Base-by-base conservation (phyloP, 2,113 vertebrate genomes). In the Proteles cristata region DNA sequence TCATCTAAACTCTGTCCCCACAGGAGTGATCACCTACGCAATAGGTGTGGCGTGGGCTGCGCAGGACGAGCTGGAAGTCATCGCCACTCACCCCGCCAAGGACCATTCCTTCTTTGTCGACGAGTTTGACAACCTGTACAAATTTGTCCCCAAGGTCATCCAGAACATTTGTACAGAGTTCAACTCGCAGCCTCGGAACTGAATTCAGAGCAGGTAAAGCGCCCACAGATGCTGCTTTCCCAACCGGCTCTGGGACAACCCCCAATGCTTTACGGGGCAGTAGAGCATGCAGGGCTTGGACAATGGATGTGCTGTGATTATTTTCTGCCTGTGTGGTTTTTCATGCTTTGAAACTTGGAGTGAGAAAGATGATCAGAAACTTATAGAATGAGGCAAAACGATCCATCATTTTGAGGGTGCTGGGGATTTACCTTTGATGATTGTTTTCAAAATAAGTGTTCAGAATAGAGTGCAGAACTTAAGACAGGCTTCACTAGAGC, bases 41-140 rank as follows among this genome's bases (percentile, higher is more conserved):
- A 55, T 99, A 0, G 99, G 99, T 55, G 98, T 99, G 8, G 99
- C 99, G 3, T 99, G 99, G 99, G 99, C 99, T 1, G 99, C 99
- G 28, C 99, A 99, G 97, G 99, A 99, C 1, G 99, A 99, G 97
- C 99, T 99, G 96, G 99, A 99, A 97, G 98, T 99, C 98, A 99
- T 99, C 1, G 99, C 99, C 97, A 99, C 99, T 0, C 99, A 99
- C 96, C 99, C 99, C 0, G 99, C 99, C 98, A 99, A 98, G 89
- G 99, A 99, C 16, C 99, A 99, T 96, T 99, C 99, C 94, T 99
- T 99, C 99, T 99, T 99, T 0, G 99, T 99, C 97, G 99, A 99
- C 11, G 99, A 99, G 97, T 99, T 99, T 80, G 99, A 99, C 98
- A 99, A 99, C 98, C 99, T 99, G 82, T 99, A 99, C 98, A 99